phyloP scores from a whole-genome alignment of 2,888 invertebrate genomes.

The Eulithis prunata region DNA sequence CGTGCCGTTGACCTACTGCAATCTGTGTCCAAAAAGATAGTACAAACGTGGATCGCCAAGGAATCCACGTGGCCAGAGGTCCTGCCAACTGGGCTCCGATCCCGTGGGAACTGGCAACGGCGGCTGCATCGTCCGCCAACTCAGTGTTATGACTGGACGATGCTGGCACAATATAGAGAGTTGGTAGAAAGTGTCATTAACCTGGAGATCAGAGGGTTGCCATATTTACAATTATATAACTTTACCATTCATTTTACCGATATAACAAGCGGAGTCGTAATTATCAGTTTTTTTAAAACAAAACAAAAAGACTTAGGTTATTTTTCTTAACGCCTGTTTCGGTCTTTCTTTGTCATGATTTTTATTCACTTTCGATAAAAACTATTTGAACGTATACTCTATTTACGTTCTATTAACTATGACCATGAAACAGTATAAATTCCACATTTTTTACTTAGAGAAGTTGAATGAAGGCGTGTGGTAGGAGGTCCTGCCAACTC shows the following conservation, averaged over 20 bases:
- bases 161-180: slow-evolving; percentile 47
- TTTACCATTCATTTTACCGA: no score
- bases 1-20: slow-evolving; percentile 22
- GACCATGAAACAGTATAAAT: not conserved
- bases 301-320: no score
- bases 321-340: no score
- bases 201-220: slow-evolving; percentile 14
- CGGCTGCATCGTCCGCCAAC: slow-evolving; percentile 61
- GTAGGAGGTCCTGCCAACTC: slow-evolving; percentile 32
- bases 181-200: slow-evolving; percentile 31
- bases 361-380: no score
- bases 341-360: no score
- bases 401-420: not conserved
- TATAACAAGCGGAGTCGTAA: no score
- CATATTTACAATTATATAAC: not conserved
- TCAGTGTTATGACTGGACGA: slow-evolving; percentile 65
- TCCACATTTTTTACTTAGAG: slow-evolving; percentile 18
- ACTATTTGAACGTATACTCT: no score
- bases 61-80: slow-evolving; percentile 56
- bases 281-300: no score
- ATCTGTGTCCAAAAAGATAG: slow-evolving; percentile 33
- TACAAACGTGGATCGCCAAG: slow-evolving; percentile 45
- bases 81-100: slow-evolving; percentile 63
- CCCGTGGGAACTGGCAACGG: slow-evolving; percentile 44
- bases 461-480: slow-evolving; percentile 31